A percentile compares a stretch with the other conserved stretches of the same genome.
Evolutionary conservation across 35 echinoderm and acorn worm genomes (phyloP).

Genomic region (Hemicentrotus pulcherrimus): DNA sequence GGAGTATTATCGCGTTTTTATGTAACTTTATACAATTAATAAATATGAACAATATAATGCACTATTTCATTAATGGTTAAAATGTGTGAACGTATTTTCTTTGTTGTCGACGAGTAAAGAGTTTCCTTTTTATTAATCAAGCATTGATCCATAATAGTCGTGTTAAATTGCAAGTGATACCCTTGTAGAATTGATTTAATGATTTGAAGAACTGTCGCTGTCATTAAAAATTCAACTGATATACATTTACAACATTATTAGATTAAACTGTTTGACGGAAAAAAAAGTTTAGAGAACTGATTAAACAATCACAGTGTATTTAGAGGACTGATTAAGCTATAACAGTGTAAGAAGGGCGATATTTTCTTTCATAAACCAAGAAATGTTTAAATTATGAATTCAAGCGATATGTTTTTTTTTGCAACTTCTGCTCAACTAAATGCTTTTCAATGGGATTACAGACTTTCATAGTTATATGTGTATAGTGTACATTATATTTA

Average conservation of each 20-base stretch:
- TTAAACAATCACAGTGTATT: too few relatives aligned
- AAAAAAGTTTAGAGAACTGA: neutral
- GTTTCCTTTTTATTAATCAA: neutral
- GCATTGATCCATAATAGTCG: neutral
- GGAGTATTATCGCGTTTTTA: neutral
- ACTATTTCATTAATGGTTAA: neutral
- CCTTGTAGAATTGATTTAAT: neutral
- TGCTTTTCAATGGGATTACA: too few relatives aligned
- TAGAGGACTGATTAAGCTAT: too few relatives aligned
- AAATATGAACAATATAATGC: neutral
- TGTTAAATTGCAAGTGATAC: neutral
- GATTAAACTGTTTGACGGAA: neutral
- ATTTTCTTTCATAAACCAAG: too few relatives aligned
- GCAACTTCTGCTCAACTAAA: too few relatives aligned
- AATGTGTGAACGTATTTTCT: neutral
- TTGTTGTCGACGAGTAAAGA: neutral
- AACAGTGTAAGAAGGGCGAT: too few relatives aligned
- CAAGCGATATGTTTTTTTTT: too few relatives aligned
- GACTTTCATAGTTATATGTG: too few relatives aligned
- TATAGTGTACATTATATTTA: too few relatives aligned
- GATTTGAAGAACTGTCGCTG: neutral
- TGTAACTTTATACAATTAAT: neutral
- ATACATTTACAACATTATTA: neutral
- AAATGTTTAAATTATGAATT: too few relatives aligned
- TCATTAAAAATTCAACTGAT: neutral